A percentile compares a stretch with the other conserved stretches of the same genome.
These are phyloP conservation scores for Trichosurus vulpecula DNA, from an alignment of 2,797 vertebrate species.

Conservation along the genomic window DNA sequence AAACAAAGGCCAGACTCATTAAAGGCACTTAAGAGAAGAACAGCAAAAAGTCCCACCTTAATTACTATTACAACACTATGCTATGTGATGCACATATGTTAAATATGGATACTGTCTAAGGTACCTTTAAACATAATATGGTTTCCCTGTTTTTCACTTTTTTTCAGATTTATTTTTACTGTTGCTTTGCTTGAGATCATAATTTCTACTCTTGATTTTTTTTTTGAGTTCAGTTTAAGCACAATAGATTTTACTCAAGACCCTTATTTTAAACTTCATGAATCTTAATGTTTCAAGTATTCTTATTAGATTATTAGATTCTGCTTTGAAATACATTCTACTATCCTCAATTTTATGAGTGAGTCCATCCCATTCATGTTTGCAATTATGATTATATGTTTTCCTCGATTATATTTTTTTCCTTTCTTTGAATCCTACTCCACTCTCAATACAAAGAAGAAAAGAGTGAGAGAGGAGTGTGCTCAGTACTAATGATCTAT, in stretches of 20 bases:
- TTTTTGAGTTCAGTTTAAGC: background rate
- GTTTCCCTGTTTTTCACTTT: background rate
- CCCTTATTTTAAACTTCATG: background rate
- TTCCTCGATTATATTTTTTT: background rate
- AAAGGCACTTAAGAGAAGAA: too few species aligned
- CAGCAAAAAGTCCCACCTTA: too few species aligned
- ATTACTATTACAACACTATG: too few species aligned
- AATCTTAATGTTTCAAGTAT: background rate
- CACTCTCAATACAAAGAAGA: background rate
- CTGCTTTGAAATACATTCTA: background rate
- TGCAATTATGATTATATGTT: background rate
- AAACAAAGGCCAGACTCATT: too few species aligned
- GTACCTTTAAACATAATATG: background rate
- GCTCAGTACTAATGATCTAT: background rate
- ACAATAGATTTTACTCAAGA: background rate
- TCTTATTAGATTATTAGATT: background rate
- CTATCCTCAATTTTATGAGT: background rate
- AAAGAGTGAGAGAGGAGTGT: background rate
- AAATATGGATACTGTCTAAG: background rate
- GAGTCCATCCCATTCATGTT: background rate
- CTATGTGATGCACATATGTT: background rate
- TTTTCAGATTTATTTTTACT: background rate
- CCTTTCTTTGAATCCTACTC: background rate
- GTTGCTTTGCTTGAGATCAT: background rate
- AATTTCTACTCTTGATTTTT: background rate